Evolutionary conservation across 2,113 vertebrate species (phyloP).

Genomic region (Oryzias celebensis): DNA sequence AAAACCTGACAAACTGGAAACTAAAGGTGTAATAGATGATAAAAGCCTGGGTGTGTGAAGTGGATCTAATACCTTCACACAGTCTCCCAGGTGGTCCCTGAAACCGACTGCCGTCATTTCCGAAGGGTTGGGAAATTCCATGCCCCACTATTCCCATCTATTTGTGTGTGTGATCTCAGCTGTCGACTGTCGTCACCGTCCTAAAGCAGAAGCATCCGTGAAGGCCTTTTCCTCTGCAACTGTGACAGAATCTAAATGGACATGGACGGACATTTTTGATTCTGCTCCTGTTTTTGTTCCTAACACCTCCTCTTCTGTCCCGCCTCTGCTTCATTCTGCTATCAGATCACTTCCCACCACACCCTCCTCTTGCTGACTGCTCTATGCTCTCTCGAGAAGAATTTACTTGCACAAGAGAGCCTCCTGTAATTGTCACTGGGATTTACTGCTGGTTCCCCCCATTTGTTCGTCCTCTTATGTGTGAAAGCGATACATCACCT

Average conservation of each 20-base stretch:
- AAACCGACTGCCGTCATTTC: constrained; percentile 36
- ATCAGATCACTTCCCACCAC: constrained; percentile 38
- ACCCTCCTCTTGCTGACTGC: constrained; percentile 6
- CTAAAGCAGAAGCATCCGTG: constrained; percentile 42
- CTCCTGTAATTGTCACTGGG: constrained; percentile 21
- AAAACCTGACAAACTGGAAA: constrained; percentile 12
- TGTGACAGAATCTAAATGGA: constrained; percentile 14
- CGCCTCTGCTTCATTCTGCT: constrained; percentile 26
- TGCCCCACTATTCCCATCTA: constrained; percentile 36
- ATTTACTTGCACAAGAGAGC: constrained; percentile 12
- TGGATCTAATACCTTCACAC: background rate
- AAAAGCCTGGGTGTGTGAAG: constrained; percentile 9
- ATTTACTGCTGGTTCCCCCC: constrained; percentile 13
- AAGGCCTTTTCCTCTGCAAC: constrained; percentile 31
- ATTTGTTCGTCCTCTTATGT: constrained; percentile 11
- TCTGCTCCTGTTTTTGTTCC: constrained; percentile 6
- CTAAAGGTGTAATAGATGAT: constrained; percentile 22
- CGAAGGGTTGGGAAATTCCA: constrained; percentile 26
- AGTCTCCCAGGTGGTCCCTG: constrained; percentile 36
- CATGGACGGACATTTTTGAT: constrained; percentile 15
- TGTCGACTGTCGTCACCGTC: constrained; percentile 35
- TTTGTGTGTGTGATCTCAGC: constrained; percentile 64
- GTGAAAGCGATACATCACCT: constrained; percentile 11
- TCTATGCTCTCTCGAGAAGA: constrained; percentile 8
- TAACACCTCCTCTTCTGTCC: constrained; percentile 11